phyloP scores from a whole-genome alignment of 1,140 invertebrate genomes.

The Aricia agestis region DNA sequence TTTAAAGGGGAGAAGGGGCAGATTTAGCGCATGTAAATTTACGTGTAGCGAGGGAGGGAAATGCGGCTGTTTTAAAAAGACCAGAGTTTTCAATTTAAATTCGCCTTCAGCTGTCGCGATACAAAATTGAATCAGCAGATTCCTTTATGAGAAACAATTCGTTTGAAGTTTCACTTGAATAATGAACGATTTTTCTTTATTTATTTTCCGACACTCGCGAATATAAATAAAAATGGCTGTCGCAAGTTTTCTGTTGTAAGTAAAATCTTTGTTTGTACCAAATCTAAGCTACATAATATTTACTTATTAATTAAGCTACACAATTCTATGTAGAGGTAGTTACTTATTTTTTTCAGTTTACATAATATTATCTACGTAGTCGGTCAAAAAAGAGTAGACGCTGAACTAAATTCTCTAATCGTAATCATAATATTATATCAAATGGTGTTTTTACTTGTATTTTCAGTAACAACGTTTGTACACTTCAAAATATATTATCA shows the following conservation, averaged over 20 bases:
- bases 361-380: too few relatives aligned
- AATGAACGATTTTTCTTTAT: not conserved
- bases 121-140: constrained; percentile 20
- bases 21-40: constrained; percentile 65
- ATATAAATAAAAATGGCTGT: not conserved
- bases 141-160: not conserved
- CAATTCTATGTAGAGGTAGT: too few relatives aligned
- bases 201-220: not conserved
- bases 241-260: too few relatives aligned
- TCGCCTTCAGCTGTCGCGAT: constrained; percentile 47
- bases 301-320: not conserved
- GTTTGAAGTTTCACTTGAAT: not conserved
- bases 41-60: constrained; percentile 38
- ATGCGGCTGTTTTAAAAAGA: constrained; percentile 56
- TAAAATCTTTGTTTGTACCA: too few relatives aligned
- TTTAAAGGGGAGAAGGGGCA: constrained; percentile 41
- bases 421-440: too few relatives aligned
- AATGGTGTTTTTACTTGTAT: too few relatives aligned
- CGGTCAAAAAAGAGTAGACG: too few relatives aligned
- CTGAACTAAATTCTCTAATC: too few relatives aligned
- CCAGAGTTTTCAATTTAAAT: constrained; percentile 71
- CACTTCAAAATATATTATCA: too few relatives aligned
- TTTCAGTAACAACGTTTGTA: too few relatives aligned
- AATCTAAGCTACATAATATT: too few relatives aligned
- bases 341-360: too few relatives aligned